Percentiles rank a stretch among this genome's conserved stretches.
Conservation (phyloP, 35 echinoderm and acorn worm species). For the Ophioderma brevispina region DNA sequence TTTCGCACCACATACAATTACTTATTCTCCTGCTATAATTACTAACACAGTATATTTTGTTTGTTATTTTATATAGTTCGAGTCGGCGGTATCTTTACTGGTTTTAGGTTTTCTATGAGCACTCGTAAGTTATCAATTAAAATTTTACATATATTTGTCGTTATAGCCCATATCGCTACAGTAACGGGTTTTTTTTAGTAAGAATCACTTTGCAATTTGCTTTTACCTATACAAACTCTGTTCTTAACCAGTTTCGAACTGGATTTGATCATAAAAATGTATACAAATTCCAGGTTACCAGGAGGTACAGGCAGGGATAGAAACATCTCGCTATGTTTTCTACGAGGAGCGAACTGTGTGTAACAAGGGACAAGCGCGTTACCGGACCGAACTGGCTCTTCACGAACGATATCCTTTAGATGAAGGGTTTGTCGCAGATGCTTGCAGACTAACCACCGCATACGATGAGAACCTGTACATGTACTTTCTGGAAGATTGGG, state of each 20-base stretch:
- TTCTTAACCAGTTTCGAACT: no score
- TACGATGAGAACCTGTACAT: conserved; percentile 10
- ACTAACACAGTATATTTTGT: no score
- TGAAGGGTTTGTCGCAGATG: conserved; percentile 35
- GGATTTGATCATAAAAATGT: no score
- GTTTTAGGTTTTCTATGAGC: conserved; percentile 19
- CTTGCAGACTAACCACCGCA: background rate
- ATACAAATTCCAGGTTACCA: conserved; percentile 5
- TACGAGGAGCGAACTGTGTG: conserved; percentile 26
- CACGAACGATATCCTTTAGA: conserved; percentile 24
- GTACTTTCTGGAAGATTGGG: conserved; percentile 40
- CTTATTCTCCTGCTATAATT: no score
- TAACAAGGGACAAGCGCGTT: conserved; percentile 20
- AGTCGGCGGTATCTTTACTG: background rate
- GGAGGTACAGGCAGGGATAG: conserved; percentile 12
- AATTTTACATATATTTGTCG: no score
- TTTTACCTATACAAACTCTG: no score
- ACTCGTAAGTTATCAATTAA: conserved; percentile 15
- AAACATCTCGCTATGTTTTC: conserved; percentile 20
- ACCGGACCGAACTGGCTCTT: conserved; percentile 23
- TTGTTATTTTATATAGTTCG: conserved; percentile 23
- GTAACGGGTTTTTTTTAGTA: no score
- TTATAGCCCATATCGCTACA: no score
- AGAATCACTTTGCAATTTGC: no score
- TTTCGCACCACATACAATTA: no score